phyloP scores from a whole-genome alignment of 2,113 vertebrate genomes.

The Elanoides forficatus region DNA sequence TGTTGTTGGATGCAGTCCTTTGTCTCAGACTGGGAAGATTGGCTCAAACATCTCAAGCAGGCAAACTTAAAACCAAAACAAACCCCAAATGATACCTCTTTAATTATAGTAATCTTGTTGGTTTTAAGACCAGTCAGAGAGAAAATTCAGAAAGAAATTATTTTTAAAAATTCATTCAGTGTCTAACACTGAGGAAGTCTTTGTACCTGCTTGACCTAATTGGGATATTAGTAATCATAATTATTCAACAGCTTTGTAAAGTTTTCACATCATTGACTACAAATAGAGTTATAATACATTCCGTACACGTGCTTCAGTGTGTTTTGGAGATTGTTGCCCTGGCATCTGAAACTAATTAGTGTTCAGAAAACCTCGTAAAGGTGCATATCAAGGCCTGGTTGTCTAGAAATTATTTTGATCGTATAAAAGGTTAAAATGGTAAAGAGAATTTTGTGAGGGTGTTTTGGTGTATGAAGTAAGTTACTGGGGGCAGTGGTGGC shows the following conservation, averaged over 20 bases:
- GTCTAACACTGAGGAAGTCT: background rate
- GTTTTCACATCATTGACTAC: conserved; percentile 49
- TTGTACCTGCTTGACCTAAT: conserved; percentile 39
- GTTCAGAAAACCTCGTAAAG: conserved; percentile 19
- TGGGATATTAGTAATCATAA: conserved; percentile 58
- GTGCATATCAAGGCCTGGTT: background rate
- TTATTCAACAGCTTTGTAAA: conserved; percentile 52
- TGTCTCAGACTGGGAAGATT: background rate
- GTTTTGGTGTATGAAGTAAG: background rate
- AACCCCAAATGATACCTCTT: background rate
- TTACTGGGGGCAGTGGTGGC: background rate
- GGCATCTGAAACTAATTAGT: conserved; percentile 62
- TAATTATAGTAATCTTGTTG: background rate
- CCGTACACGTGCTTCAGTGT: conserved; percentile 41
- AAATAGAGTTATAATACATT: conserved; percentile 56
- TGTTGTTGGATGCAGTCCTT: background rate
- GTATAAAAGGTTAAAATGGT: background rate
- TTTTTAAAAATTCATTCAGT: background rate
- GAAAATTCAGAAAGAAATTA: background rate
- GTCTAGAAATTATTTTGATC: background rate
- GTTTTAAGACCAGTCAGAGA: background rate
- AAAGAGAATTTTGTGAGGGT: background rate
- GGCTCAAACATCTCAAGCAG: background rate
- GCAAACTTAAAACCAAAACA: background rate
- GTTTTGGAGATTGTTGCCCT: conserved; percentile 56